Evolutionary conservation across 2,113 vertebrate species (phyloP), one percentile per base, ranked within the genome.

Genomic region (Mandrillus leucophaeus): DNA sequence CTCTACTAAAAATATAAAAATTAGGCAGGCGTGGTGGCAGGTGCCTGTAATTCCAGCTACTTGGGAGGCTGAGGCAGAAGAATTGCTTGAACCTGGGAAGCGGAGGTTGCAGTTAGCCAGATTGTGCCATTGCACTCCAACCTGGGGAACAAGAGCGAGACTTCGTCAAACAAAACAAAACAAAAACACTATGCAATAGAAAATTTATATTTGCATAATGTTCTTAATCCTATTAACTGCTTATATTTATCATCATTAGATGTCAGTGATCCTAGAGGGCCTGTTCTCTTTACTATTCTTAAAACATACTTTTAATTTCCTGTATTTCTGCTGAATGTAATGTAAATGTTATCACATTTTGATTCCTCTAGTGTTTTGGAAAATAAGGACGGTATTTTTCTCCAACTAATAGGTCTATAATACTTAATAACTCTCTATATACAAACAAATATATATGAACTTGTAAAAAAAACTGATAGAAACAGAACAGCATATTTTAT

Each of bases 261-360:
- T 18, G 5, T 4, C 45, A 45, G 27, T 55, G 43, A 59, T 57
- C 27, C 20, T 38, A n/a, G 48, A 75, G 76, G 25, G 35, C 59
- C 80, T 14, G 14, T 40, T 80, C 1, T 43, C 12, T 48, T 57
- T 95, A 75, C 57, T 57, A 16, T 81, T 95, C 64, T 90, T 86
- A 48, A 81, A 35, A 25, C 25, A 17, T 70, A 72, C 2, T 72
- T 75, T 45, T 84, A 84, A 70, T 78, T 84, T 87, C 48, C 66
- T 86, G 6, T 75, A 85, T 86, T 84, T 45, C 27, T 48, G 6
- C 7, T 93, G 40, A 84, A 80, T 86, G 20, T 17, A 83, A 23
- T 66, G n/a, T 66, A 97, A 89, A 95, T 64, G 23, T 61, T 50
- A 80, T 70, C n/a, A 64, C 83, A 90, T 86, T 79, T 89, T 80